A percentile compares a stretch with the other conserved stretches of the same genome.
phyloP scores from a whole-genome alignment of 2,797 vertebrate species.

The Xenopus petersii region DNA sequence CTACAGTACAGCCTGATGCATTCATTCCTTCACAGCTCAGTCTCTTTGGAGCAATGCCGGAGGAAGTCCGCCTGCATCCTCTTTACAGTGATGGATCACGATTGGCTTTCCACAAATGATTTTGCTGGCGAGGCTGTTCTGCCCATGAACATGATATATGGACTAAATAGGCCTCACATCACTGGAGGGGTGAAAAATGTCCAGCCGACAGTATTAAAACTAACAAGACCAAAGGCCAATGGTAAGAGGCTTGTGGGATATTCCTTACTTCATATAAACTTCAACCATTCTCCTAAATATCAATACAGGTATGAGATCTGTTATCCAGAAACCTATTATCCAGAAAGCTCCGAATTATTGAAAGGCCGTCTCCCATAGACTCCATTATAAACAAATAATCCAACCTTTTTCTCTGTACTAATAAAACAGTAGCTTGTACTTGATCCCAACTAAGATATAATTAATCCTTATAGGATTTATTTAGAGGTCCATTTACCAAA shows the following conservation, averaged over 20 bases:
- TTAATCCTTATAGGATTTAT: no score
- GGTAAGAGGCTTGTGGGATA: slow-evolving; percentile 52
- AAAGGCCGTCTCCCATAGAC: no score
- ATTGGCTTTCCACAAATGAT: slow-evolving; percentile 90
- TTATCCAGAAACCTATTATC: no score
- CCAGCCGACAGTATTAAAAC: slow-evolving; percentile 77
- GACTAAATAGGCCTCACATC: slow-evolving; percentile 73
- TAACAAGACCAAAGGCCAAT: slow-evolving; percentile 74
- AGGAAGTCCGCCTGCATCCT: slow-evolving; percentile 81
- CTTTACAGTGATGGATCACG: slow-evolving; percentile 91
- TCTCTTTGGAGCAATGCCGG: slow-evolving; percentile 81
- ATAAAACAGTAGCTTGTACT: no score
- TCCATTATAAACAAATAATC: no score
- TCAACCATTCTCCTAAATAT: no score
- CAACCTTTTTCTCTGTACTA: no score
- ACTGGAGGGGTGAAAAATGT: slow-evolving; percentile 70
- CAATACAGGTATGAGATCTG: no score
- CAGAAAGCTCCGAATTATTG: no score
- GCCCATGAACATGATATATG: slow-evolving; percentile 77
- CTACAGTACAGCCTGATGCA: not conserved
- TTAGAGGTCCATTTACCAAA: no score
- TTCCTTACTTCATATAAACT: no score
- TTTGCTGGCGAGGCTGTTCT: slow-evolving; percentile 85
- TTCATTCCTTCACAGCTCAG: slow-evolving; percentile 65
- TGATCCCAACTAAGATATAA: no score